Conservation (phyloP, 2,888 invertebrate species). For the Taphrorychus bicolor region DNA sequence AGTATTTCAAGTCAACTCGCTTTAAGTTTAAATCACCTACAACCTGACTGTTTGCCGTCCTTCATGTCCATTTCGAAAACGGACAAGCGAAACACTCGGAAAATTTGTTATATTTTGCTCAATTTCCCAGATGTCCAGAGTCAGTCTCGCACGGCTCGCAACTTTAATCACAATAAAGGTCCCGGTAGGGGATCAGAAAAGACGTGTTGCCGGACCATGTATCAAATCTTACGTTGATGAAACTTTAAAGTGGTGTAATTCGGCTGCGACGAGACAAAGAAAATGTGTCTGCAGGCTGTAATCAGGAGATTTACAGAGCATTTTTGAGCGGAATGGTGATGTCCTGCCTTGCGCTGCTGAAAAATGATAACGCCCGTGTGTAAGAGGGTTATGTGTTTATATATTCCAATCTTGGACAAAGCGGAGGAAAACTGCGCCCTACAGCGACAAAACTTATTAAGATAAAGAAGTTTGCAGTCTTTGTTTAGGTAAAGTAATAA, state of each 20-base stretch:
- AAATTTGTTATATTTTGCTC: conserved; percentile 15
- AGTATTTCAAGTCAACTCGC: too few species aligned
- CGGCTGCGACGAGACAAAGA: conserved; percentile 13
- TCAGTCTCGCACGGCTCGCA: conserved; percentile 19
- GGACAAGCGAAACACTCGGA: conserved; percentile 5
- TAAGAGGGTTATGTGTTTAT: neutral
- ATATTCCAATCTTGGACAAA: conserved; percentile 23
- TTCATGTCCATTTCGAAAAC: neutral
- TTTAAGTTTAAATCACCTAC: too few species aligned
- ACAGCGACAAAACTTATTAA: conserved; percentile 29
- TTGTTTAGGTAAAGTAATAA: conserved; percentile 12
- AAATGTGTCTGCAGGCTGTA: conserved; percentile 3
- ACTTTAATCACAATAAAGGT: conserved; percentile 40
- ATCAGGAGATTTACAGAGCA: neutral
- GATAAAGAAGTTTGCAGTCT: conserved; percentile 31
- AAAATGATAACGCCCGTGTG: neutral
- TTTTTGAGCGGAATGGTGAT: neutral
- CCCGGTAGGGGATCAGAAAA: conserved; percentile 20
- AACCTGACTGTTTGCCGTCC: too few species aligned
- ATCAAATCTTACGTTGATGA: conserved; percentile 36
- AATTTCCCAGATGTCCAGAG: conserved; percentile 15
- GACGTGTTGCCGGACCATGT: conserved; percentile 39
- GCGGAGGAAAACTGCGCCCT: conserved; percentile 29
- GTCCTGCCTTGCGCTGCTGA: neutral
- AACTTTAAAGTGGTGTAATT: conserved; percentile 39